A percentile compares a stretch with the other conserved stretches of the same genome.
These are phyloP conservation scores for Drosophila mettleri DNA, from an alignment of 2,888 invertebrate genomes.

Conservation along the genomic window DNA sequence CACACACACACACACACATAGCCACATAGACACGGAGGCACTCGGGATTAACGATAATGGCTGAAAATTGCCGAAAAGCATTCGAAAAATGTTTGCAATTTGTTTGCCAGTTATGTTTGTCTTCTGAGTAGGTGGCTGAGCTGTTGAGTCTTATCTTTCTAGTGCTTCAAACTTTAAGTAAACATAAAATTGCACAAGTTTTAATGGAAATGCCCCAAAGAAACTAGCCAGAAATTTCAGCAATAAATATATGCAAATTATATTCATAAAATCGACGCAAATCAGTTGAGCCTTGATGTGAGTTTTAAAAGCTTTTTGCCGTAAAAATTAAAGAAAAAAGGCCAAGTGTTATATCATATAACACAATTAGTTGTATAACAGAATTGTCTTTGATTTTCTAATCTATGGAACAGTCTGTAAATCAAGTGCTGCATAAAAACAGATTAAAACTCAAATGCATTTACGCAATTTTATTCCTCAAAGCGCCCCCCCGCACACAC, in stretches of 20 bases:
- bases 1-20: conserved; percentile 14
- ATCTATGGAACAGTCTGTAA: neutral
- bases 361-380: neutral
- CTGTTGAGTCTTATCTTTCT: conserved; percentile 9
- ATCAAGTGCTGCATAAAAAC: neutral
- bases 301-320: neutral
- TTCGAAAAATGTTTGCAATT: conserved; percentile 14
- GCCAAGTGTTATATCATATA: neutral
- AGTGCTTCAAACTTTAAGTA: conserved; percentile 22
- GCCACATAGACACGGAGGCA: conserved; percentile 7
- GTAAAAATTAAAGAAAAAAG: too few relatives aligned
- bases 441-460: conserved; percentile 15
- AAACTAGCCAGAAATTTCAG: conserved; percentile 1
- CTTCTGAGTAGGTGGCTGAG: neutral
- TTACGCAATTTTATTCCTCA: conserved; percentile 27
- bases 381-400: neutral
- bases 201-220: conserved; percentile 6
- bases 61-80: conserved; percentile 23
- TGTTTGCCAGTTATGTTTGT: conserved; percentile 16
- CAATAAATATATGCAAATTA: neutral
- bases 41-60: conserved; percentile 46
- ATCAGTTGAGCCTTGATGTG: neutral
- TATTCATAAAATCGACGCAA: neutral
- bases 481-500: conserved; percentile 11
- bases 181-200: conserved; percentile 19